A percentile compares a stretch with the other conserved stretches of the same genome.
Conservation (phyloP, 2,888 invertebrate genomes). For the Drosophila niveifrons region DNA sequence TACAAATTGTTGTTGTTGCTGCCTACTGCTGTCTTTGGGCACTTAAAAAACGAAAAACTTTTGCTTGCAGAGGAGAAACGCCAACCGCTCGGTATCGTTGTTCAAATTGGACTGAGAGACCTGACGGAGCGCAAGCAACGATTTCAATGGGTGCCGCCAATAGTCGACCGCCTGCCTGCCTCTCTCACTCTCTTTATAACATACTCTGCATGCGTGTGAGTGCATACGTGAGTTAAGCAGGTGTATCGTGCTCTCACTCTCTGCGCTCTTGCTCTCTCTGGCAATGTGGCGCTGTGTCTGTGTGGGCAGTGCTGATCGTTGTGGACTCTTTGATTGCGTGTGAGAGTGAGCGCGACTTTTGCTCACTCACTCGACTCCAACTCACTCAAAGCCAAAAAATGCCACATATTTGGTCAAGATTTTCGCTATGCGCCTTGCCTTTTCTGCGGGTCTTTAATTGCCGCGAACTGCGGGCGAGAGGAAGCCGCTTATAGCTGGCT, state of each 20-base stretch:
- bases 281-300: conserved; percentile 8
- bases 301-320: conserved; percentile 35
- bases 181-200: conserved; percentile 1
- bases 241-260: conserved; percentile 36
- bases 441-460: conserved; percentile 65
- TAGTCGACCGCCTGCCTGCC: conserved; percentile 40
- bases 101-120: conserved; percentile 82
- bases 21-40: conserved; percentile 51
- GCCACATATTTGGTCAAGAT: conserved; percentile 76
- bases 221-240: conserved; percentile 43
- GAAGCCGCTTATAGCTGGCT: conserved; percentile 53
- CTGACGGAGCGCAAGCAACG: conserved; percentile 63
- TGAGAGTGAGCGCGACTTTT: not conserved
- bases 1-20: conserved; percentile 63
- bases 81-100: conserved; percentile 84
- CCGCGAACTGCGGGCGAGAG: conserved; percentile 59
- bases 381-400: conserved; percentile 40
- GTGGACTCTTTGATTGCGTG: conserved; percentile 42
- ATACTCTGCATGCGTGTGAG: conserved; percentile 13
- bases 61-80: conserved; percentile 69
- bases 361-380: conserved; percentile 3
- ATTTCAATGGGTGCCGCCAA: conserved; percentile 53
- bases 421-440: conserved; percentile 40
- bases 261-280: not conserved
- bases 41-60: conserved; percentile 50